Conservation (phyloP, 2,113 vertebrate species). For the Dipodomys merriami region DNA sequence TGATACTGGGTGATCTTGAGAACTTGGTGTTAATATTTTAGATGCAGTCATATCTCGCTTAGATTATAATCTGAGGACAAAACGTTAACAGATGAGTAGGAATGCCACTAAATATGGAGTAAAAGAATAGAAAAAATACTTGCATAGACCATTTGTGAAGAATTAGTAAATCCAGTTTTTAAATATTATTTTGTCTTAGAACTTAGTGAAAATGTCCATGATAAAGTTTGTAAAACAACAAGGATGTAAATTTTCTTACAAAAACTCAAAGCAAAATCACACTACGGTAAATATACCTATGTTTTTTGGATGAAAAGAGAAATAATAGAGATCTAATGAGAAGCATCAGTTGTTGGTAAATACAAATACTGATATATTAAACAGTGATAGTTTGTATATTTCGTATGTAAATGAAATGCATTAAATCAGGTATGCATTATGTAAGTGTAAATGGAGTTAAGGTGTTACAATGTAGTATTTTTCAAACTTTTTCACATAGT, state of each 20-base stretch:
- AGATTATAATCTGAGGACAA: not conserved
- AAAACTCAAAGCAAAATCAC: not conserved
- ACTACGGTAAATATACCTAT: not conserved
- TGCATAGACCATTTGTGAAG: not conserved
- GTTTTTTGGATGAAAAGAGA: not conserved
- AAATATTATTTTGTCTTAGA: not conserved
- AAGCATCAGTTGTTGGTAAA: not conserved
- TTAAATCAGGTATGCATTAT: not conserved
- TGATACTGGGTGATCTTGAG: not conserved
- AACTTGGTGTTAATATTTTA: not conserved
- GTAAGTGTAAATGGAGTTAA: not conserved
- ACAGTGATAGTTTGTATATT: not conserved
- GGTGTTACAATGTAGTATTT: not conserved
- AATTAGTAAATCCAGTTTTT: not conserved
- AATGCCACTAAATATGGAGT: not conserved
- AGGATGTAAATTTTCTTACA: not conserved
- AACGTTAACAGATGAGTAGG: not conserved
- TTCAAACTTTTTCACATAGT: not conserved
- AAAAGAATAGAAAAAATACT: not conserved
- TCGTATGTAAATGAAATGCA: constrained; percentile 9
- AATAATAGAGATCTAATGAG: not conserved
- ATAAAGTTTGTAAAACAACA: not conserved
- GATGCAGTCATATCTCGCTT: not conserved
- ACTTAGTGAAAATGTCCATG: not conserved
- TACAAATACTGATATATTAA: not conserved